phyloP scores from a whole-genome alignment of 2,797 vertebrate genomes.

The Falco cherrug region DNA sequence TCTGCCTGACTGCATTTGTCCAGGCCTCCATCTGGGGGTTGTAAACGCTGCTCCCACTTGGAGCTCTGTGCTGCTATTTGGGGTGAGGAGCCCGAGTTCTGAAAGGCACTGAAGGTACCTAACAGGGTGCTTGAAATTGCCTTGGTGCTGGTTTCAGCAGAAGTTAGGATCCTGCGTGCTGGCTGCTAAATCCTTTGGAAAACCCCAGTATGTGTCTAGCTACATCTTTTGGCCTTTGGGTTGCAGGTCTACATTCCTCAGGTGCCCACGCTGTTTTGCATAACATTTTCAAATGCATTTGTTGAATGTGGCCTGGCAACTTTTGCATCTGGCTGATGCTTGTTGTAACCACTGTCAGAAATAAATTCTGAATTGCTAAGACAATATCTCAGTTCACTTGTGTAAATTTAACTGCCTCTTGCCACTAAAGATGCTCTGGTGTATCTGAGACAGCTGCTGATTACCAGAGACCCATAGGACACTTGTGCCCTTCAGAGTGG shows the following conservation, averaged over 20 bases:
- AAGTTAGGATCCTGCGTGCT: background rate
- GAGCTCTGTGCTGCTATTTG: background rate
- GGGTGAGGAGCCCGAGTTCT: background rate
- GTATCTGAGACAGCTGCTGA: background rate
- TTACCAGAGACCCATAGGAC: background rate
- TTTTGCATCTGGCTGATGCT: background rate
- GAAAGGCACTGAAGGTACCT: background rate
- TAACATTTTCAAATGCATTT: background rate
- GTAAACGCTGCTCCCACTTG: background rate
- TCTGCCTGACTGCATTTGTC: background rate
- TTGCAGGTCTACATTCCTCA: background rate
- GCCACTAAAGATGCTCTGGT: background rate
- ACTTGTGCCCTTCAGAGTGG: background rate
- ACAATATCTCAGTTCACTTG: background rate
- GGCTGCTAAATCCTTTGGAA: background rate
- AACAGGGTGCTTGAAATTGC: background rate
- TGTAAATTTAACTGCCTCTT: background rate
- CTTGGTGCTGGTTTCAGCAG: background rate
- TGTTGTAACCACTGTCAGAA: background rate
- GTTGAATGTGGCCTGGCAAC: background rate
- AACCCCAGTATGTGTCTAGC: background rate
- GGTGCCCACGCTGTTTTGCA: background rate
- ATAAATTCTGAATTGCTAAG: background rate
- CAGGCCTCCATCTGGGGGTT: background rate
- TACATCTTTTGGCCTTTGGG: background rate